Evolutionary conservation across 2,888 invertebrate genomes (phyloP), one percentile per base, ranked within the genome.

Genomic region (Periphyllus acericola): DNA sequence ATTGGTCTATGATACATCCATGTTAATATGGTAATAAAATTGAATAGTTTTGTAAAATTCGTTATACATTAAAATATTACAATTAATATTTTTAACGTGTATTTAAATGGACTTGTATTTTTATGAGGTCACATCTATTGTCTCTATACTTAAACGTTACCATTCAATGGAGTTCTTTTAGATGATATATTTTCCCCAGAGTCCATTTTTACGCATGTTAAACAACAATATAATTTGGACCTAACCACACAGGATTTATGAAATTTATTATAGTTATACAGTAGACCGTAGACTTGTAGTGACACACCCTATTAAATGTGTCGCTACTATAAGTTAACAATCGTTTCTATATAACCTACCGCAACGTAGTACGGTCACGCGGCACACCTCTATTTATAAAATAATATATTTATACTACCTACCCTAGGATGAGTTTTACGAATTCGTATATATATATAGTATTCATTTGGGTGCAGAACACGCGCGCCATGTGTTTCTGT

Each of bases 341-440:
- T 76, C 84, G 76, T 84, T 84, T 75, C 25, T 21, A 21, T 46
- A 84, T 84, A 79, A 86, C 85, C 85, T 85, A 85, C 85, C 85
- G 34, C 78, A 85, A 85, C 19, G 46, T 52, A 68, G 17, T 68
- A 68, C n/a, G 76, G 76, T 83, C 75, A 75, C 84, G 78, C 60
- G 84, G 76, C 84, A 25, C 84, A 84, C 85, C 85, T 84, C 68
- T 78, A 83, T 83, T 83, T 75, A 40, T 83, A 83, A 72, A 83
- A 83, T 36, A 34, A 32, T 68, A 46, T 71, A 82, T 71, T 55
- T 34, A 74, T 74, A 83, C 34, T 79, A 60, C 34, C 82, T 34
- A 72, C 52, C 82, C 82, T 21, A 79, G 34, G 25, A 71, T 21
- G 36, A 21, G 34, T 32, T 82, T 68, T 71, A 71, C 32, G 32